Percentiles rank a stretch among this genome's conserved stretches.
Evolutionary conservation across 30 jellyfish, hydroid and myxozoan species (phyloP).

Genomic region (Haliclystus octoradiatus): DNA sequence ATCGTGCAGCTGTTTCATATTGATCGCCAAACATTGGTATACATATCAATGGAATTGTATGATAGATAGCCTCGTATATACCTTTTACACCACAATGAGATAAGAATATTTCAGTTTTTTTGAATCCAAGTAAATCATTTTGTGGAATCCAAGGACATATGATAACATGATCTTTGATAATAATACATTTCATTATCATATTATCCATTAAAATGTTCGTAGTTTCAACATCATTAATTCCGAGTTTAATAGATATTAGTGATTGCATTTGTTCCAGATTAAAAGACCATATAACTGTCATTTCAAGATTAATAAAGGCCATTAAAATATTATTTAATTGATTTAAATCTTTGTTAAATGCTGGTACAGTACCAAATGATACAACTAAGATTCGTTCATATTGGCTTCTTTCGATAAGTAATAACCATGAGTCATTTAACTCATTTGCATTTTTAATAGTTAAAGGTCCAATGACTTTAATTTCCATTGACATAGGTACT

Average conservation of each 20-base stretch:
- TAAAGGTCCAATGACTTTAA: conserved; percentile 38
- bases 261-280: neutral
- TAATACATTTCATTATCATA: neutral
- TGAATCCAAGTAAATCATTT: conserved; percentile 13
- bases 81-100: conserved; percentile 38
- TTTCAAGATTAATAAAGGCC: conserved; percentile 1
- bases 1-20: conserved; percentile 32
- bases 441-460: neutral
- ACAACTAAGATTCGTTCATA: conserved; percentile 8
- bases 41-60: conserved; percentile 7
- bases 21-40: conserved; percentile 52
- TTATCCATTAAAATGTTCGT: neutral
- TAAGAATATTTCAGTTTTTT: neutral
- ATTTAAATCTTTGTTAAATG: neutral
- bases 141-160: conserved; percentile 30
- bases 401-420: neutral
- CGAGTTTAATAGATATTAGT: neutral
- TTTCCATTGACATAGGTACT: conserved; percentile 17
- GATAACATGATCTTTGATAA: neutral
- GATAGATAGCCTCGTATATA: conserved; percentile 43
- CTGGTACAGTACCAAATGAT: conserved; percentile 15
- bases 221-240: neutral
- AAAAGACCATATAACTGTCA: conserved; percentile 21
- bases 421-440: neutral
- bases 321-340: neutral